Evolutionary conservation across 2,888 invertebrate genomes (phyloP), one percentile per base, ranked within the genome.

Genomic region (Drosophila flavopinicola): DNA sequence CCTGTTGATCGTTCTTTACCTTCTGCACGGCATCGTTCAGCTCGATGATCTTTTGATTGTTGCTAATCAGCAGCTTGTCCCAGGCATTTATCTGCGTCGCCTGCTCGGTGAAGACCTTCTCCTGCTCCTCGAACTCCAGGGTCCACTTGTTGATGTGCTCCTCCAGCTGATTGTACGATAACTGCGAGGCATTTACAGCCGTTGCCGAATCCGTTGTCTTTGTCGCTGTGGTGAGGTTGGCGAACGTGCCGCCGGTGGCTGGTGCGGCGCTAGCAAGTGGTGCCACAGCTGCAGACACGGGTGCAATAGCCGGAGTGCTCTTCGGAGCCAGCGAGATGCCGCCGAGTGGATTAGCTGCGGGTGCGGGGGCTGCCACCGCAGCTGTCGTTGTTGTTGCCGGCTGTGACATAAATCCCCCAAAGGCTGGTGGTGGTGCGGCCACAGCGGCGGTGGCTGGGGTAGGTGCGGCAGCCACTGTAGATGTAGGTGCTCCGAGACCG

Each of bases 121-220:
- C 98, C 88, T 98, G 98, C 74, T 98, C 97, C 75, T 98, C 97
- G 32, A 99, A 90, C 83, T 98, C 98, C 0, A 96, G 90, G 0
- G 96, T 97, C 98, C 98, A 99, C 90, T 98, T 97, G 91, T 98
- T 98, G 59, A 98, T 96, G 30, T 94, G 93, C 87, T 98, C 98
- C 90, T 98, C 98, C 2, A 98, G 91, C 87, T 98, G 97, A 1
- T 94, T 93, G 90, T 97, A 98, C 5, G 94, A 95, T 88, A 98
- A 92, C 0, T 94, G 92, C 0, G 92, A 90, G 30, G 93, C 89
- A 5, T 91, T 90, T 0, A 91, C 91, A 0, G 88, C 90, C 0
- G 92, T 73, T 0, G 92, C 58, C 0, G 88, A 89, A 51, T 90
- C 85, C 10, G 91, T 88, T 1, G 86, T 86, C 32, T 83, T 88